phyloP scores from a whole-genome alignment of 2,113 vertebrate species.

The Orthonyx spaldingii region DNA sequence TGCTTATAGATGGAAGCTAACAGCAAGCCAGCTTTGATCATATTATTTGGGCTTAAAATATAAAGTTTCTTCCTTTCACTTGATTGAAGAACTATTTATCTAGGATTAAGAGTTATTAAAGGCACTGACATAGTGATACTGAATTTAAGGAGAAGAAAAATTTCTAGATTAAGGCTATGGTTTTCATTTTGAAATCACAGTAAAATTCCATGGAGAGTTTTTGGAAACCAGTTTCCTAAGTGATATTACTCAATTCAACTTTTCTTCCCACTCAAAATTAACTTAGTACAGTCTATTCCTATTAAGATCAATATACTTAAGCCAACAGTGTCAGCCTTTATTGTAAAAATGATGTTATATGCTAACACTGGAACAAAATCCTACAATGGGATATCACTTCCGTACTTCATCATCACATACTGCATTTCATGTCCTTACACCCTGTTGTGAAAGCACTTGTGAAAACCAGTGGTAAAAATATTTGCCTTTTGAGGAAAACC shows the following conservation, averaged over 20 bases:
- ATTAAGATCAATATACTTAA: neutral
- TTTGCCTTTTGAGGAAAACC: neutral
- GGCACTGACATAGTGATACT: neutral
- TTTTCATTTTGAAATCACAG: neutral
- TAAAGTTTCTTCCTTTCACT: neutral
- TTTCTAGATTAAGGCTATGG: neutral
- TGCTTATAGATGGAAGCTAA: neutral
- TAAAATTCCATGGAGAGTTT: neutral
- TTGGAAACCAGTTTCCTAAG: neutral
- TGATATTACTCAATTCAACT: neutral
- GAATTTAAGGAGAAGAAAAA: neutral
- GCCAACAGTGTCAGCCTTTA: neutral
- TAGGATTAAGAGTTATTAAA: neutral
- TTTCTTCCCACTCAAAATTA: neutral
- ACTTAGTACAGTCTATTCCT: neutral
- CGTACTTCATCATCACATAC: neutral
- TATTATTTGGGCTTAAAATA: neutral
- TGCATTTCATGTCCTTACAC: neutral
- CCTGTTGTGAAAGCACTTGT: neutral
- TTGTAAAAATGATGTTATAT: neutral
- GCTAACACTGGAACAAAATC: neutral
- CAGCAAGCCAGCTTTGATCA: neutral
- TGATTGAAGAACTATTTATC: neutral
- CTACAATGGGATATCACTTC: neutral
- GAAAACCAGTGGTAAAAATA: neutral